phyloP scores from a whole-genome alignment of 2,888 invertebrate species.

The Conchocele bisecta region DNA sequence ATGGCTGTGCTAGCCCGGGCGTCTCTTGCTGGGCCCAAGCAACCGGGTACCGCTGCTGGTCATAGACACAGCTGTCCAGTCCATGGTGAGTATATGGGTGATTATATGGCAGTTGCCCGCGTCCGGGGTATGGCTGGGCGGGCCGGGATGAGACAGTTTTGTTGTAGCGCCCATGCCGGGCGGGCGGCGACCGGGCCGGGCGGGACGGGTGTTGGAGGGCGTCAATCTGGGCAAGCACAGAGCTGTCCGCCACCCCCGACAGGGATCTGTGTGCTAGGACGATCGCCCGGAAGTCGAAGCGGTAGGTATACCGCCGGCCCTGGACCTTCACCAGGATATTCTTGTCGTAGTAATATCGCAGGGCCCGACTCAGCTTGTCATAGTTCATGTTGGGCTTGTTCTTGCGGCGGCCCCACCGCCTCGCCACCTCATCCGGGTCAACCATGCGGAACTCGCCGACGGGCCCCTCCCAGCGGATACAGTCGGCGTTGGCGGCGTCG shows the following conservation, averaged over 20 bases:
- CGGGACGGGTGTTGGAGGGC: conserved; percentile 50
- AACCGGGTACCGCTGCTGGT: no score
- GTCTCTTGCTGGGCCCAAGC: no score
- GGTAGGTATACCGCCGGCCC: conserved; percentile 80
- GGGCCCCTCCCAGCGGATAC: conserved; percentile 77
- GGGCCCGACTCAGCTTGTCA: conserved; percentile 79
- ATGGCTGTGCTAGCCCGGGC: no score
- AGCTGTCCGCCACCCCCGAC: conserved; percentile 38
- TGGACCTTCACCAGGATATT: conserved; percentile 80
- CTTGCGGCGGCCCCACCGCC: conserved; percentile 77
- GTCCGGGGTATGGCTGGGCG: no score
- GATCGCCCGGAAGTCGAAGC: conserved; percentile 69
- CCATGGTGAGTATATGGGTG: no score
- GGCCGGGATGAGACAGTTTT: no score
- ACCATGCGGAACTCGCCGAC: conserved; percentile 79
- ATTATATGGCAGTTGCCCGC: no score
- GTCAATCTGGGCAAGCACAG: conserved; percentile 46
- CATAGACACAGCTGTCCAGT: no score
- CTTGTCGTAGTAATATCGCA: conserved; percentile 83
- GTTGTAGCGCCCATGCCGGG: no score
- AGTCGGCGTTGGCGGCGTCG: conserved; percentile 85
- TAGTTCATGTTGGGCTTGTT: conserved; percentile 81
- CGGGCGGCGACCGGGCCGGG: neutral
- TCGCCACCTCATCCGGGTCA: conserved; percentile 79
- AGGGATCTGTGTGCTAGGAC: conserved; percentile 55